Evolutionary conservation across 1,140 invertebrate genomes (phyloP).

Genomic region (Trachymyrmex septentrionalis): DNA sequence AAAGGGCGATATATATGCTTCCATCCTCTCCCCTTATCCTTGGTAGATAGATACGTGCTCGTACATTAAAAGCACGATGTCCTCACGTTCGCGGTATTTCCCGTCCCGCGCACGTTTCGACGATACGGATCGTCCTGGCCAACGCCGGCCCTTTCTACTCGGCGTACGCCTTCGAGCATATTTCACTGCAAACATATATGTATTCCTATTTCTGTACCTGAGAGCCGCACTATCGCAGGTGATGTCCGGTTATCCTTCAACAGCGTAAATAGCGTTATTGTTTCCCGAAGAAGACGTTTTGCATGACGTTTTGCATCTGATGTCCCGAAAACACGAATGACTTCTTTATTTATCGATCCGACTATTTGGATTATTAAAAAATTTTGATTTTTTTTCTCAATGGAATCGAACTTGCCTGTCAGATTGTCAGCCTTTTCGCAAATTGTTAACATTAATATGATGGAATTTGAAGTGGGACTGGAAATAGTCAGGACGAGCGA

Average conservation of each 20-base stretch:
- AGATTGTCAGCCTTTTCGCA: too few species aligned
- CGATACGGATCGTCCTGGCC: slow-evolving; percentile 39
- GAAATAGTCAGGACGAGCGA: too few species aligned
- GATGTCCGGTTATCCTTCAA: slow-evolving; percentile 10
- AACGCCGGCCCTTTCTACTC: slow-evolving; percentile 39
- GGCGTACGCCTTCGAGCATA: slow-evolving; percentile 23
- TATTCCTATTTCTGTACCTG: slow-evolving; percentile 36
- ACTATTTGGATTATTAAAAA: neutral
- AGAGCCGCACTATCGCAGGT: neutral
- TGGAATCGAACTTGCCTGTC: neutral
- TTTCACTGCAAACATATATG: slow-evolving; percentile 50
- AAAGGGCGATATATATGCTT: neutral
- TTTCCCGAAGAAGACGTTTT: slow-evolving; percentile 4
- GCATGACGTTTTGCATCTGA: too few species aligned
- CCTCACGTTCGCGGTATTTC: slow-evolving; percentile 52
- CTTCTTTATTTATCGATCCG: neutral
- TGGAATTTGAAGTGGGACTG: too few species aligned
- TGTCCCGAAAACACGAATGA: neutral
- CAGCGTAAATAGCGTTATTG: slow-evolving; percentile 47
- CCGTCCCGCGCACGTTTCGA: slow-evolving; percentile 34
- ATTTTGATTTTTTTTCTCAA: neutral
- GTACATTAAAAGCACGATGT: slow-evolving; percentile 46
- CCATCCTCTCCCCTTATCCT: too few species aligned
- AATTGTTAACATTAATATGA: neutral
- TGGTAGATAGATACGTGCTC: neutral